A percentile compares a stretch with the other conserved stretches of the same genome.
Evolutionary conservation across 2,797 vertebrate genomes (phyloP).

Genomic region (Eurystomus glaucurus): DNA sequence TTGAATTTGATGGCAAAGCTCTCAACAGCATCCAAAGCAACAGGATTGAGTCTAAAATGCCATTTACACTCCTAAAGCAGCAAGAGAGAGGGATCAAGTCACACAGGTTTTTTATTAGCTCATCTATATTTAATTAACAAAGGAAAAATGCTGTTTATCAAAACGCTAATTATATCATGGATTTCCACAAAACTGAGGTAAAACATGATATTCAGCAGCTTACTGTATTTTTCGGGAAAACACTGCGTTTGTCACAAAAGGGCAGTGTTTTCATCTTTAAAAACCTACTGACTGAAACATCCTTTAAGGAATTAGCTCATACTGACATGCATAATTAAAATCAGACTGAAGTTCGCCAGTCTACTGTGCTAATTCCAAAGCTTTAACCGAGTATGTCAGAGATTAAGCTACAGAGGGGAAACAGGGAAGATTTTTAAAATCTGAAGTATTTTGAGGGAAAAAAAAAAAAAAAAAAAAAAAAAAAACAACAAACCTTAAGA

Average conservation of each 20-base stretch:
- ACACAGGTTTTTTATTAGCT: neutral
- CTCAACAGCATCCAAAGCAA: neutral
- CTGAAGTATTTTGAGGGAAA: neutral
- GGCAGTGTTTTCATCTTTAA: conserved; percentile 16
- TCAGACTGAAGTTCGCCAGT: neutral
- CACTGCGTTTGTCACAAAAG: neutral
- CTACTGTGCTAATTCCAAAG: neutral
- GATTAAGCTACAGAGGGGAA: neutral
- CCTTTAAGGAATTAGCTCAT: neutral
- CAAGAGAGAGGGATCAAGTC: neutral
- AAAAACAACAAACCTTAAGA: neutral
- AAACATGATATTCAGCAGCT: neutral
- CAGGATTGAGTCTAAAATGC: neutral
- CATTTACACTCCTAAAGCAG: neutral
- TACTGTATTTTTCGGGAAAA: neutral
- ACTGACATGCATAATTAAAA: neutral
- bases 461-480: no score
- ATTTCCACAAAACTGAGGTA: neutral
- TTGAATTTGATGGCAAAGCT: conserved; percentile 29
- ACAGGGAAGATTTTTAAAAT: neutral
- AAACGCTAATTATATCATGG: neutral
- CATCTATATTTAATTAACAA: neutral
- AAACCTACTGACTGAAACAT: neutral
- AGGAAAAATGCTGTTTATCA: neutral
- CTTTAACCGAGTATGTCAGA: neutral